Base-by-base conservation (phyloP, 2,797 vertebrate species). In the Chromis chromis region DNA sequence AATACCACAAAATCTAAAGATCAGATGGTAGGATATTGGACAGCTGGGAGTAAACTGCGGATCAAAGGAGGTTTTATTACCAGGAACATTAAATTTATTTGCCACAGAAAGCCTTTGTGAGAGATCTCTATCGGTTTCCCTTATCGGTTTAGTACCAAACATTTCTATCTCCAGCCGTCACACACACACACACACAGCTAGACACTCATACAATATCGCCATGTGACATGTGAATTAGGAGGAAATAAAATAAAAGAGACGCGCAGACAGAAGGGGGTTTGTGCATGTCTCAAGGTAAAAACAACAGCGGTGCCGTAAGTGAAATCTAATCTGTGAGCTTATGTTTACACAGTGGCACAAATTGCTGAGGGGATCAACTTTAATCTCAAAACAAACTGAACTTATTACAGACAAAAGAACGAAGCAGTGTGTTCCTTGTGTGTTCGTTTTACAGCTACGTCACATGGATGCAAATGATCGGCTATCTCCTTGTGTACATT, bases 21-120 rank as follows among this genome's bases (percentile, higher is more conserved):
- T 17, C 24, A 67, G 57, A 16, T 21, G n/a, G 64, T 19, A 1
- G 1, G 7, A 46, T n/a, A 42, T 42, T 14, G 16, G 40, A 14
- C 14, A 42, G 48, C 16, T 1, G 14, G 14, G 12, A 54, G n/a
- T 55, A 21, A 59, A 42, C 19, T 65, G 55, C 16, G n/a, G 42
- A 52, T 69, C 7, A 72, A 66, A 59, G 3, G 4, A 11, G 2
- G 21, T 53, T 74, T 70, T 50, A 64, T 64, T 10, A 55, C 3
- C 65, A 50, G 31, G 4, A 50, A 17, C 4, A 11, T 25, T 6
- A 62, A 5, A 65, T 40, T 0, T 54, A 50, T 75, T 46, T 12
- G 6, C 19, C 52, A 58, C 24, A 33, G 21, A 63, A 25, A 17
- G 19, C 36, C 6, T 61, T 39, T 21, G 22, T 49, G 48, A 24